Evolutionary conservation across 2,113 vertebrate species (phyloP), one percentile per base, ranked within the genome.

Genomic region (Gadus chalcogrammus): DNA sequence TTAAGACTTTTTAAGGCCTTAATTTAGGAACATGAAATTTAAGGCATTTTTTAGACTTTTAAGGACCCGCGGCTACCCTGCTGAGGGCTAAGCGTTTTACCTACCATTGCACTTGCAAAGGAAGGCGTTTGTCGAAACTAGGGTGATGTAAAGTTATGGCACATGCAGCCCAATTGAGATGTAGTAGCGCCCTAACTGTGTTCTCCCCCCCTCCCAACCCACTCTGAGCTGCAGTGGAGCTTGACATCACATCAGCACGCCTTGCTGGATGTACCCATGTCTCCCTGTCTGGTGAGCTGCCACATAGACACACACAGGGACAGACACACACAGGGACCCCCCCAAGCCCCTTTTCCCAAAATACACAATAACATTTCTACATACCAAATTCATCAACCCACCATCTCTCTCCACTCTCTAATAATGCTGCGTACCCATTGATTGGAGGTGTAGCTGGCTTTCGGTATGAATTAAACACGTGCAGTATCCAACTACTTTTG

Each of bases 401-500:
- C 62, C 76, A 20, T 20, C 24, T 71, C 64, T 42, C 59, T 24
- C 16, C 22, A 64, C 69, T 74, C 66, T 72, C 42, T 79, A 85
- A 85, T 87, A 85, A 82, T 75, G 13, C 35, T 0, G n/a, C n/a
- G n/a, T n/a, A n/a, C n/a, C 74, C 77, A 69, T 64, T 72, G 75
- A 79, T 85, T 78, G 24, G n/a, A 72, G n/a, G 79, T 75, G 69
- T 22, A 71, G 67, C 31, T 77, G 11, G 76, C 74, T 79, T 75
- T 78, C 68, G 66, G 72, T 79, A 89, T 89, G 84, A 87, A 89
- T 90, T 89, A 90, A 88, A 89, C 86, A 90, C 88, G 70, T 68
- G 72, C 78, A 67, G 80, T 81, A 83, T 83, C 71, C 70, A 79
- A 80, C 67, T 52, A 79, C 82, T 87, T 85, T 86, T 84, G 86